These are phyloP conservation scores for Buceros bicornis DNA, from an alignment of 2,797 vertebrate species.

Conservation along the genomic window DNA sequence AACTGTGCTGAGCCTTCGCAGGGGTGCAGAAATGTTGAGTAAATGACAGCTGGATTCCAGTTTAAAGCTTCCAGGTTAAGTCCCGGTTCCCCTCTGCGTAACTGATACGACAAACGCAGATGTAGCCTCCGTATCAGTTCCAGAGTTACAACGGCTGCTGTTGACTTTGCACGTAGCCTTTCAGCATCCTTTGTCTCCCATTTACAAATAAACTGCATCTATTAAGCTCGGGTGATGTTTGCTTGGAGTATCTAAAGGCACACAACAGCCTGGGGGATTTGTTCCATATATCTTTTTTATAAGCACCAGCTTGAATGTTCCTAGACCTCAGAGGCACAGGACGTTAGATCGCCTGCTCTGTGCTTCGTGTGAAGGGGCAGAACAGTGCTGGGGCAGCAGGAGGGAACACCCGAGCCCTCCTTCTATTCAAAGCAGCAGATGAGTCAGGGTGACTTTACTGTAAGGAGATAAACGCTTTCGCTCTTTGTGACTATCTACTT, in stretches of 20 bases:
- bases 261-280: background rate
- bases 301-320: background rate
- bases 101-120: background rate
- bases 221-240: background rate
- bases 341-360: background rate
- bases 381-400: background rate
- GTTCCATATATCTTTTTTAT: background rate
- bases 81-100: background rate
- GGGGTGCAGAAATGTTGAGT: background rate
- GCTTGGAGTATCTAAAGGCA: background rate
- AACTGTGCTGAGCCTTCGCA: background rate
- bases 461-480: background rate
- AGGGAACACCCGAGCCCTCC: conserved; percentile 2
- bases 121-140: background rate
- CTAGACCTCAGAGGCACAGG: background rate
- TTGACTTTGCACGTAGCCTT: background rate
- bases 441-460: background rate
- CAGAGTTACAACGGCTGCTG: background rate
- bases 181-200: background rate
- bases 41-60: background rate
- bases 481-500: background rate
- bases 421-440: background rate
- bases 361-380: background rate
- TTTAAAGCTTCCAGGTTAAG: background rate
- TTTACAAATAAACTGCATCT: background rate